Base-by-base conservation (phyloP, 2,888 invertebrate species). In the Ceriagrion tenellum region DNA sequence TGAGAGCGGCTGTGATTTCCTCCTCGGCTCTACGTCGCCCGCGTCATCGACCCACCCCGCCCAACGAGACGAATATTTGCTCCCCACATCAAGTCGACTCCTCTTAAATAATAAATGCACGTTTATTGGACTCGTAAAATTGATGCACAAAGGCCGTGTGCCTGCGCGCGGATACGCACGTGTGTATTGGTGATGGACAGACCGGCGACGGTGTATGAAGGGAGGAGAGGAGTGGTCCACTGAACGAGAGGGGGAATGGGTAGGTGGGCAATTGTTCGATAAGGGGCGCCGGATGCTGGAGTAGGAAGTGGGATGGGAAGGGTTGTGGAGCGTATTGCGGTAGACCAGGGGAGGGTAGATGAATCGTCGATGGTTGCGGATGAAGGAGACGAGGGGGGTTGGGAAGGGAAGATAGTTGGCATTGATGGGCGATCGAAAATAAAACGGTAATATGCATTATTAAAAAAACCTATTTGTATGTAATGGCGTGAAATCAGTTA, bases 81-180 rank as follows among this genome's bases (percentile, higher is more conserved):
- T 40, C 40, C n/a, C n/a, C 88, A 47, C 47, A 88, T 47, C 23
- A 47, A n/a, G 47, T n/a, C 40, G 47, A 88, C 47, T 40, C 47
- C 40, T 47, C 88, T 47, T 47, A 16, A 88, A 40, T 88, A 88
- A 88, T 88, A 88, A 88, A 88, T 88, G 88, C 88, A 47, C 40
- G n/a, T 88, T 47, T 88, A 88, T 88, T 47, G 88, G 88, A 47
- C 88, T 40, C 35, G 88, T n/a, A 88, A 35, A 88, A 88, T n/a
- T 88, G 88, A 88, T 16, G 40, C 47, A 40, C 47, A 88, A 47
- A 88, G 40, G 47, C 88, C 47, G 20, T 20, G 0, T n/a, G n/a
- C n/a, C n/a, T 23, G 69, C 59, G 13, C 8, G 47, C 8, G 47
- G 47, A 47, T 47, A 47, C 47, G 47, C 8, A 47, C 69, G 47